Base-by-base conservation (phyloP, 2,113 vertebrate genomes). In the Formicarius rufipectus region DNA sequence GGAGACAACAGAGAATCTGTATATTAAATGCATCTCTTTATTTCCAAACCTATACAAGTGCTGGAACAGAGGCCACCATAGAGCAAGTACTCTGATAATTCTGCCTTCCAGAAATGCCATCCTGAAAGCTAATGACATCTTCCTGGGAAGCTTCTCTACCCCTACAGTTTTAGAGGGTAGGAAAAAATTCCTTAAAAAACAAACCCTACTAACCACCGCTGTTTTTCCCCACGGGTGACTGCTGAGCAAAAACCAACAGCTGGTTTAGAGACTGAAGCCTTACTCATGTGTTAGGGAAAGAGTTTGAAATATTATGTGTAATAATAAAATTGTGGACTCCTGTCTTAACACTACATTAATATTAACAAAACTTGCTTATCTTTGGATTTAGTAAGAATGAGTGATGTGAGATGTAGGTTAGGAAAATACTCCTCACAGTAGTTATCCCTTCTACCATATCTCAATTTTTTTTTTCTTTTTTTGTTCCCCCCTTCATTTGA, bases 81-180 rank as follows among this genome's bases (percentile, higher is more conserved):
- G 72, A 89, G 37, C 77, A 58, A 64, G 44, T 6, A 5, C 67
- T 88, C 44, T 82, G 95, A 37, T 44, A 80, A 47, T 64, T 87
- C 66, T 76, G 7, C 39, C 55, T 90, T 69, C 67, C 67, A 83
- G 75, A 95, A 93, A 66, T 66, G 37, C 67, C 37, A 33, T 27
- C 62, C 71, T 84, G 55, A 84, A 93, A 91, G 75, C 44, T 69
- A 69, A 79, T 69, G 37, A 17, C 30, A 47, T 30, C 58, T 85
- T 85, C 28, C 37, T 37, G 55, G 37, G 66, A 62, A 64, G 40
- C 27, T 73, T 60, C 16, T 45, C 47, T 72, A 31, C 21, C 58
- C 24, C 47, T 44, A 33, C 23, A 45, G 30, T 4, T 93, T 42
- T 60, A 60, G 67, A 79, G 15, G n/a, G 40, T 44, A 85, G 58